Evolutionary conservation across 2,888 invertebrate species (phyloP).

Genomic region (Tupiocoris notatus): DNA sequence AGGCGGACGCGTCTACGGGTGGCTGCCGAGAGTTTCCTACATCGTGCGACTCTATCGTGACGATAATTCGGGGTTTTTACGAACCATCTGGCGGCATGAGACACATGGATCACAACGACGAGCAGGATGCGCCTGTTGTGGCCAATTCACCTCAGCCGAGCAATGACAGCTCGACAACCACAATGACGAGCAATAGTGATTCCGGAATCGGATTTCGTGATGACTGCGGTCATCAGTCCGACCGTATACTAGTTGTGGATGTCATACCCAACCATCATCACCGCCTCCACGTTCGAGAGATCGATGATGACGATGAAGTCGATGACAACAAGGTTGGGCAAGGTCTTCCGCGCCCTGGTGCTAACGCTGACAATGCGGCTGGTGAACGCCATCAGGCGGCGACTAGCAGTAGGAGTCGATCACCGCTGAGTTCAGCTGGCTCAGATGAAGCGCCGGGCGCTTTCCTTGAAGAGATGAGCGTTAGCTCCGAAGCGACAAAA

Average conservation of each 20-base stretch:
- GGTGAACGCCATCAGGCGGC: constrained; percentile 58
- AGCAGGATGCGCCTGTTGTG: constrained; percentile 58
- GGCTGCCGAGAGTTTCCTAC: constrained; percentile 87
- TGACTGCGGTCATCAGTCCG: constrained; percentile 79
- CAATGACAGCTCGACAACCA: constrained; percentile 72
- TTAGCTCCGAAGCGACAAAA: constrained; percentile 50
- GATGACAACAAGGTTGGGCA: constrained; percentile 42
- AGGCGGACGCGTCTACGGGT: constrained; percentile 72
- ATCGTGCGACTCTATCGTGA: constrained; percentile 67
- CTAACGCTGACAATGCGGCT: constrained; percentile 60
- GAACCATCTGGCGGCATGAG: constrained; percentile 43
- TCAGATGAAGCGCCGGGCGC: constrained; percentile 49
- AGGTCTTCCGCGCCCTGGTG: constrained; percentile 47
- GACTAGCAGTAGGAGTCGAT: constrained; percentile 49
- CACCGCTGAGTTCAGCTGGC: constrained; percentile 50
- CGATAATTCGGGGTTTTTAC: constrained; percentile 61
- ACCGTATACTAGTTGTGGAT: constrained; percentile 75
- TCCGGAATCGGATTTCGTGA: constrained; percentile 93
- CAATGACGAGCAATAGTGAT: constrained; percentile 81
- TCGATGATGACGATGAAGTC: constrained; percentile 38
- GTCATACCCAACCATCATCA: constrained; percentile 55
- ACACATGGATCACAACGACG: constrained; percentile 45
- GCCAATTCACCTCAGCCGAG: constrained; percentile 84
- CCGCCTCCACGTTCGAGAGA: constrained; percentile 52
- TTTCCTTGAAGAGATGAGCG: constrained; percentile 51